Conservation (phyloP, 2,113 vertebrate genomes). For the western clawed frog (Xenopus tropicalis) region DNA sequence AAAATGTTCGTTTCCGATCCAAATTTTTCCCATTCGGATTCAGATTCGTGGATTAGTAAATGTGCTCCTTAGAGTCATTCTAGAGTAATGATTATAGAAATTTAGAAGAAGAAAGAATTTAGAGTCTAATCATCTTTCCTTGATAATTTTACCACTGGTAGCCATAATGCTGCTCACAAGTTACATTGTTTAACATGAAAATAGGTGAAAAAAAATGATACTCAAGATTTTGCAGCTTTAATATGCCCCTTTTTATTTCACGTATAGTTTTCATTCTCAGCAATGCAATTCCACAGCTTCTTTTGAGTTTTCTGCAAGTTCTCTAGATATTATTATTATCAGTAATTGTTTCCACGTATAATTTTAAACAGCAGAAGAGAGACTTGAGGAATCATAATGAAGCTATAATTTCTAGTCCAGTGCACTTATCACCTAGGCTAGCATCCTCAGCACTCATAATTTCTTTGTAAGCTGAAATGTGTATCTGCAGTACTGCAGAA, state of each 20-base stretch:
- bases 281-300: not conserved
- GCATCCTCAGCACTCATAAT: slow-evolving; percentile 48
- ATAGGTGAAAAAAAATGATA: not conserved
- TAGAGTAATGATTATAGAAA: no score
- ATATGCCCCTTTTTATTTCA: not conserved
- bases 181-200: no score
- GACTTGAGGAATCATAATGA: slow-evolving; percentile 54
- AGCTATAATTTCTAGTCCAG: slow-evolving; percentile 61
- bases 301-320: slow-evolving; percentile 28
- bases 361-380: slow-evolving; percentile 50
- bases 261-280: not conserved
- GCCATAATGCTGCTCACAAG: no score
- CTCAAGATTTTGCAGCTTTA: slow-evolving; percentile 4
- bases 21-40: no score
- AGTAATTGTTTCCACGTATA: slow-evolving; percentile 41
- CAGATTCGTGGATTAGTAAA: no score
- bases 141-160: no score
- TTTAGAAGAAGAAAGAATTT: no score
- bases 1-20: no score
- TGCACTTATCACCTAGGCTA: slow-evolving; percentile 52
- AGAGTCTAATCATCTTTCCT: no score
- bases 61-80: no score
- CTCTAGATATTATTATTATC: slow-evolving; percentile 48
- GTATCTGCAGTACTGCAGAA: slow-evolving; percentile 48
- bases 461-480: slow-evolving; percentile 51